Evolutionary conservation across 2,113 vertebrate species (phyloP), one percentile per base, ranked within the genome.

Genomic region (Collichthys lucidus): DNA sequence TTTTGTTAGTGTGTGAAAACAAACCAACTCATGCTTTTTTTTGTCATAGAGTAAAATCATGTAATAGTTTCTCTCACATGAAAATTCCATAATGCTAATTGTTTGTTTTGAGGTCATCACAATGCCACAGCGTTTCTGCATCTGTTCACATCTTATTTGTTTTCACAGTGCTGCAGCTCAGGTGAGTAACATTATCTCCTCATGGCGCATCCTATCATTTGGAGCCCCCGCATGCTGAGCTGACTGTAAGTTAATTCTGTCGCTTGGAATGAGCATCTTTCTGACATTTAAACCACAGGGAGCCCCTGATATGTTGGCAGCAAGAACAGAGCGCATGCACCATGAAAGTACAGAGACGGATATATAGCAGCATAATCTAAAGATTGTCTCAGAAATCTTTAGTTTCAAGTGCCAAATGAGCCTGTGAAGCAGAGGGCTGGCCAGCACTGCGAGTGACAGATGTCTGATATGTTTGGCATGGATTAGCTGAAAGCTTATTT

Each of bases 401-500:
- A 47, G 79, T 75, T 89, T 79, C 67, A 59, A 72, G 79, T 77
- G 84, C 90, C 91, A 90, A 91, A 89, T 83, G 73, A 88, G 87
- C 82, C 90, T 56, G 69, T 44, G 52, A 88, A 73, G 83, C 86
- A 87, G 80, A 87, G 90, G 77, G 69, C 84, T 88, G 91, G 86
- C 86, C 82, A 29, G 60, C 31, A 16, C 82, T 66, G 74, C 81
- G 66, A 94, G 85, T 91, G 93, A 94, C 94, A 94, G 93, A 93
- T 94, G 94, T 91, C 92, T 91, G 90, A 86, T 91, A 91, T 91
- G 92, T 90, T 90, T 92, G 91, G 90, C 80, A 72, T 81, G 89
- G 89, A 94, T 92, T 90, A 91, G 83, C 91, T 85, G 83, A 92
- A 94, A 86, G 87, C 85, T 89, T 90, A 92, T 92, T 93, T 93